Conservation (phyloP, 2,797 vertebrate genomes). For the Brotula barbata region DNA sequence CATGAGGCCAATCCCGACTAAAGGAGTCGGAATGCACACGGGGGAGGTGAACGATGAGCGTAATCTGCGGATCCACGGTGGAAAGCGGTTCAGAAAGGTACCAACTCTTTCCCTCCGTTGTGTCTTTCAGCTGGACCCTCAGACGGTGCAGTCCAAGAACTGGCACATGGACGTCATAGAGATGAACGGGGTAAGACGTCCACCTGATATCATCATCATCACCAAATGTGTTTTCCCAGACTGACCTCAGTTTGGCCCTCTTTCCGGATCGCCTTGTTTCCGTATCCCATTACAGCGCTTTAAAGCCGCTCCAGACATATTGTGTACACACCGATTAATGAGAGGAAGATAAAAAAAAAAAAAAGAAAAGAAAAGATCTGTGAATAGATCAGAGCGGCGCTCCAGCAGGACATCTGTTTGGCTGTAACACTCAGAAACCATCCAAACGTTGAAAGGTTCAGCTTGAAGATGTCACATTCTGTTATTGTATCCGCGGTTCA, state of each 20-base stretch:
- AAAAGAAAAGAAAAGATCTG: background rate
- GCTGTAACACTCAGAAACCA: background rate
- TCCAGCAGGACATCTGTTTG: background rate
- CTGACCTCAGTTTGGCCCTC: background rate
- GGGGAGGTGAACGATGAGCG: conserved; percentile 56
- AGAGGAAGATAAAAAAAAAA: too few relatives aligned
- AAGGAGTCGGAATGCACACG: conserved; percentile 59
- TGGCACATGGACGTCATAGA: conserved; percentile 98
- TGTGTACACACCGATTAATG: background rate
- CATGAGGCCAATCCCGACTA: conserved; percentile 74
- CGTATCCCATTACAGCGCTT: background rate
- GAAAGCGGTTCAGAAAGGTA: background rate
- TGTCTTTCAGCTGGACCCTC: conserved; percentile 90
- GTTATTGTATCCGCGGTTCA: background rate
- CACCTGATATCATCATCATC: too few relatives aligned
- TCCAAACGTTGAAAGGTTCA: background rate
- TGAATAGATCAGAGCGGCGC: background rate
- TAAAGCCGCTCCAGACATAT: background rate
- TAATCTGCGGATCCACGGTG: conserved; percentile 10
- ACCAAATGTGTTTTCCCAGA: conserved; percentile 1
- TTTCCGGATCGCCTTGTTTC: conserved; percentile 9
- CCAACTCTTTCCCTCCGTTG: conserved; percentile 37
- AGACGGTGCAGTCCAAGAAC: conserved; percentile 95
- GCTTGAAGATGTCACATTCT: background rate
- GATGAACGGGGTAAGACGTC: conserved; percentile 93